Base-by-base conservation (phyloP, 2,888 invertebrate species). In the Polia nebulosa region DNA sequence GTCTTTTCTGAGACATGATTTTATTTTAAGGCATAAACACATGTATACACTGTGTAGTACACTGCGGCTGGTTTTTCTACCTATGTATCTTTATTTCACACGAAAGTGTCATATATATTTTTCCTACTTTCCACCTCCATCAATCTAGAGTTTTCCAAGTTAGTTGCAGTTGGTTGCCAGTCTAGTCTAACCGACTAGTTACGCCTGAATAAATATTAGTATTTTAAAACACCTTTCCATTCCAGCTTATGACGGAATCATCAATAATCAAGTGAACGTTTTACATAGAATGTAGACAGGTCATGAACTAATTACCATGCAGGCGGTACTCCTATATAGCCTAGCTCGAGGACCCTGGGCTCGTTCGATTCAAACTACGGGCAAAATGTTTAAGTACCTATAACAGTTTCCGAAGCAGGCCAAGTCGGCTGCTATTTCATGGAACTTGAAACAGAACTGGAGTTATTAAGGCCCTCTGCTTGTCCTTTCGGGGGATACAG, bases 261-360 rank as follows among this genome's bases (percentile, higher is more conserved):
- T 34, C 13, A n/a, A 22, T 45, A 41, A 55, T 76, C 17, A 32
- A 62, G 13, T 36, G 65, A 72, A 72, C 22, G 49, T 53, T 72
- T 64, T 36, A 72, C 62, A 59, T 25, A 7, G 22, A 44, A 53
- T 61, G 45, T n/a, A 57, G 39, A 25, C 20, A 7, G 29, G 45
- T 36, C 34, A 34, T 6, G 32, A 22, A 60, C 22, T 17, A 9
- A 22, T 13, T 8, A 13, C 6, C 9, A 11, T 36, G 17, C 39
- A 39, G 17, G 6, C 39, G 6, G 0, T 6, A 39, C 39, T 39
- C 6, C 39, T 39, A n/a, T n/a, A n/a, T n/a, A 39, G 2, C 17
- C 39, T 17, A 7, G 17, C 6, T 39, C 39, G 6, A 6, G 6
- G 17, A 39, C 17, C 39, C 15, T 47, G 49, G 17, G 29, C 11